phyloP scores from a whole-genome alignment of 2,888 invertebrate genomes.

The Busseola fusca region DNA sequence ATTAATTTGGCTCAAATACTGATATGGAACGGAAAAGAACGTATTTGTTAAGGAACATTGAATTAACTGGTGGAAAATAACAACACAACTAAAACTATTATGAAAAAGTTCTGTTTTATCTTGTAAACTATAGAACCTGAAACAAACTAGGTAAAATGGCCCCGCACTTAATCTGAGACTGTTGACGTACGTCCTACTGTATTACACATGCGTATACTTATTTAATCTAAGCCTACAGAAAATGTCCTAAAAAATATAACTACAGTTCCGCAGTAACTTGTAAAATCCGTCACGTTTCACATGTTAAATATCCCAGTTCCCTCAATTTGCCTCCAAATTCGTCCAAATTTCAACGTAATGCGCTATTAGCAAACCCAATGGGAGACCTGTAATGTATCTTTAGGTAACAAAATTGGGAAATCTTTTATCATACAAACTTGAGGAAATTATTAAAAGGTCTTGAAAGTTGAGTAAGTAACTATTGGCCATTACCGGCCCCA shows the following conservation, averaged over 20 bases:
- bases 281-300: constrained; percentile 24
- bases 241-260: background rate
- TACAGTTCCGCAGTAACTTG: background rate
- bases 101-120: no score
- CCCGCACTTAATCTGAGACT: no score
- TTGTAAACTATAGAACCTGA: no score
- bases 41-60: no score
- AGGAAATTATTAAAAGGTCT: background rate
- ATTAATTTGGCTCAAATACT: no score
- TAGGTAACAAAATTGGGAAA: background rate
- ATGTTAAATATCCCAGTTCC: constrained; percentile 6
- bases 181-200: background rate
- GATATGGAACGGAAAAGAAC: no score
- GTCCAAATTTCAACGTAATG: constrained; percentile 9
- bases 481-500: background rate
- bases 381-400: background rate
- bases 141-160: no score
- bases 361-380: constrained; percentile 10
- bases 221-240: background rate
- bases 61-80: no score
- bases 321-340: constrained; percentile 26
- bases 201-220: background rate
- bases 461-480: background rate
- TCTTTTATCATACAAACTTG: constrained; percentile 15
- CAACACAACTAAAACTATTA: no score